Base-by-base conservation (phyloP, 2,888 invertebrate species). In the Drosophila histrio region DNA sequence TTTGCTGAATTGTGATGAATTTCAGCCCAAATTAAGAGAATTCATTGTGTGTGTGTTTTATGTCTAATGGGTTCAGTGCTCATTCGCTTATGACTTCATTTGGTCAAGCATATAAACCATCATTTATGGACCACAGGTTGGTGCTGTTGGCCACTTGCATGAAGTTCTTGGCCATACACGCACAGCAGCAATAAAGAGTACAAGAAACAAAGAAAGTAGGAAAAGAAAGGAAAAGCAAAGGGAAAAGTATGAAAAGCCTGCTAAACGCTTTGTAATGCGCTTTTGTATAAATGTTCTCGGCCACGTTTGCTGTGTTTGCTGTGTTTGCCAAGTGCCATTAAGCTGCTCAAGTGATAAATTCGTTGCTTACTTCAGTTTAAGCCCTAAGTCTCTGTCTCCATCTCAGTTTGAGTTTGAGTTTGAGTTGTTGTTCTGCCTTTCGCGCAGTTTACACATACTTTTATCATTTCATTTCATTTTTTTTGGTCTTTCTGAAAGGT, bases 301-400 rank as follows among this genome's bases (percentile, higher is more conserved):
- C 36, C n/a, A 46, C 39, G 56, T 22, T 46, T 46, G 30, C 13
- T 46, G 34, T 15, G 11, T 15, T 32, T 32, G 34, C 34, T 17
- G 9, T 72, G 61, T 80, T 75, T 70, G 70, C 66, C 75, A 75
- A 86, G 83, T 80, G 72, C 78, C 80, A 88, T 79, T 83, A 86
- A 86, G 88, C 84, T 66, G 80, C 75, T 75, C 86, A 75, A 85
- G 88, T 83, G 80, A 86, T 86, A 87, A 87, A 85, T 88, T 79
- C 69, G 77, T 71, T 67, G 79, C 65, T 69, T 71, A 62, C 74
- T 72, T 59, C 56, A 77, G 67, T 56, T 71, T 61, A n/a, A 28
- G 5, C n/a, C 32, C 5, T 26, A 6, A 13, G 44, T 44, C n/a
- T 36, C 21, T 21, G 15, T 38, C 22, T 34, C n/a, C 9, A 44